Percentiles rank a stretch among this genome's conserved stretches.
phyloP scores from a whole-genome alignment of 2,113 vertebrate species.

The Muscicapa adusta region DNA sequence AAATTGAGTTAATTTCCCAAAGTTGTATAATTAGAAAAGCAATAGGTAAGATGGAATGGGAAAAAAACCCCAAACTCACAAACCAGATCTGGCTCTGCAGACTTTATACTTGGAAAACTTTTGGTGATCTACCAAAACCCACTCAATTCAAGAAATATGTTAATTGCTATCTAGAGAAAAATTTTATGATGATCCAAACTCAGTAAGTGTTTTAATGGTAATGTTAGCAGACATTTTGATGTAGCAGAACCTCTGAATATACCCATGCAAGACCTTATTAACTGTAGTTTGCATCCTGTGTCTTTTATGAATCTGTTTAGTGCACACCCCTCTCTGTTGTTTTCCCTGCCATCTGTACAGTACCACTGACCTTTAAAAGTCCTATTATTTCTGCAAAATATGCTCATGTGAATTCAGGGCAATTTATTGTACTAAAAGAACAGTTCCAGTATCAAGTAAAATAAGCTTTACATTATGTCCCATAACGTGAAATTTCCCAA shows the following conservation, averaged over 20 bases:
- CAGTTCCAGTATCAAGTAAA: not conserved
- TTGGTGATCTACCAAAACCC: not conserved
- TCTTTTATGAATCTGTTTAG: not conserved
- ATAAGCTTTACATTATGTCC: not conserved
- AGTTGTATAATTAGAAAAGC: not conserved
- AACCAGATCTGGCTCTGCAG: rapidly evolving
- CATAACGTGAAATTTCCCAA: slow-evolving; percentile 8
- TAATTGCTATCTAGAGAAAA: not conserved
- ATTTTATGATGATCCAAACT: not conserved
- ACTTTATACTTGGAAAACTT: not conserved
- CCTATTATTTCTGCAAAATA: slow-evolving; percentile 30
- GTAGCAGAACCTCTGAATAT: not conserved
- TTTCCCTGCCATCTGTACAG: not conserved
- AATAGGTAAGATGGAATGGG: not conserved
- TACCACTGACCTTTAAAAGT: slow-evolving; percentile 38
- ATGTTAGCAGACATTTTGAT: not conserved
- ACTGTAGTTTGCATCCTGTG: not conserved
- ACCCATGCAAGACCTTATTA: not conserved
- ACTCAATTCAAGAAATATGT: not conserved
- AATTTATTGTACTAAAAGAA: slow-evolving; percentile 6
- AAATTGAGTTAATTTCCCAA: not conserved
- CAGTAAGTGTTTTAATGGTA: not conserved
- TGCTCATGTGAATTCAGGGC: slow-evolving; percentile 15
- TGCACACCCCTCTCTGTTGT: not conserved
- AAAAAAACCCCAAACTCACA: not conserved